Conservation (phyloP, 2,113 vertebrate genomes). For the Calyptomena viridis region DNA sequence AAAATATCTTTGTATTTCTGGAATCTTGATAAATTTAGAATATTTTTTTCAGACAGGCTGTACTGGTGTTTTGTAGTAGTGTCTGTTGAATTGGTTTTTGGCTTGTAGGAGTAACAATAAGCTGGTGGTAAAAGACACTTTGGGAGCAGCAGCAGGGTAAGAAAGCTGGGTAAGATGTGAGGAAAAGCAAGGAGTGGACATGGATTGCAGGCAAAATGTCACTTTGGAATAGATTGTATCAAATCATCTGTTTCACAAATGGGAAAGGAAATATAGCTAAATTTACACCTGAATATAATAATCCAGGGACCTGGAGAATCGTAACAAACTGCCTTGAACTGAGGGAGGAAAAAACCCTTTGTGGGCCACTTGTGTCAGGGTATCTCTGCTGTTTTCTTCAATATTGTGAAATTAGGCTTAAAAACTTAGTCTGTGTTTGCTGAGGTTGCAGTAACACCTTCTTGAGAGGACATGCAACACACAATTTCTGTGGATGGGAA, state of each 20-base stretch:
- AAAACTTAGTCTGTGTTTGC: background rate
- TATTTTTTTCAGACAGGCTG: background rate
- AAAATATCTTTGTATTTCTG: background rate
- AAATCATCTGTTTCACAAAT: background rate
- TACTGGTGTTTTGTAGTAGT: background rate
- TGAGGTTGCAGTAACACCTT: background rate
- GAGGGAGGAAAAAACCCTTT: background rate
- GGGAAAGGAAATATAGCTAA: background rate
- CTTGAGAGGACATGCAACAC: background rate
- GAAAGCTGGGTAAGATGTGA: background rate
- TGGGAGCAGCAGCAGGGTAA: background rate
- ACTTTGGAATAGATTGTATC: background rate
- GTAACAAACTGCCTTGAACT: background rate
- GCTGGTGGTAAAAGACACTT: background rate
- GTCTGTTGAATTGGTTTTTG: background rate
- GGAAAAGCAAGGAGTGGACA: background rate
- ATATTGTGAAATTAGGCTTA: background rate
- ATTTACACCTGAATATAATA: background rate
- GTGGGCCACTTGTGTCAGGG: background rate
- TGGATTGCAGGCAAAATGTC: background rate
- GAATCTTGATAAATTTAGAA: background rate
- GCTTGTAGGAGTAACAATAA: fast-evolving
- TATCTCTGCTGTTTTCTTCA: background rate
- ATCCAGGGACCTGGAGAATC: background rate
- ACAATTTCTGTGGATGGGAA: fast-evolving